These are phyloP conservation scores for Lanius collurio DNA, from an alignment of 2,113 vertebrate genomes.

Conservation along the genomic window DNA sequence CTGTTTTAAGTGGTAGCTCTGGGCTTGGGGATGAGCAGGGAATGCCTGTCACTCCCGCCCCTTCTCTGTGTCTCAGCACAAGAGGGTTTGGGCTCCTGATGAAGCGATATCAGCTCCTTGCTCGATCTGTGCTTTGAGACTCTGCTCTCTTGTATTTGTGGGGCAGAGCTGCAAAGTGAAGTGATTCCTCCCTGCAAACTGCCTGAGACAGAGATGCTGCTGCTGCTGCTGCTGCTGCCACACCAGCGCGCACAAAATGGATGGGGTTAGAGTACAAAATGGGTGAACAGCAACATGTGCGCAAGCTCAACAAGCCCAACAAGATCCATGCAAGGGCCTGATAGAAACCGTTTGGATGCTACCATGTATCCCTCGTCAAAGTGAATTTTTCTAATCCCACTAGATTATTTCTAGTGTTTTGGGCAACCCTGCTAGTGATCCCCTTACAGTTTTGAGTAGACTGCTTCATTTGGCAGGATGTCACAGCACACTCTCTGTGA, in stretches of 20 bases:
- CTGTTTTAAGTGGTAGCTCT: conserved; percentile 61
- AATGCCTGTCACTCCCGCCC: neutral
- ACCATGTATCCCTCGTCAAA: neutral
- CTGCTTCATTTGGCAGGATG: neutral
- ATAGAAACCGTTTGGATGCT: neutral
- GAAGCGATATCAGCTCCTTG: neutral
- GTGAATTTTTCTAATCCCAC: neutral
- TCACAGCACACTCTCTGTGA: neutral
- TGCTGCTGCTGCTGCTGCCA: neutral
- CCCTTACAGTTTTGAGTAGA: neutral
- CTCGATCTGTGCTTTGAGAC: neutral
- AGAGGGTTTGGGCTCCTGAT: neutral
- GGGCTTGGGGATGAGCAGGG: neutral
- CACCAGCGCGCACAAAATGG: neutral
- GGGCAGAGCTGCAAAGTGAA: neutral
- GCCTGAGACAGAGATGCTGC: neutral
- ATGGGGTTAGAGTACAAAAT: neutral
- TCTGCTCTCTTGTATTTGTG: neutral
- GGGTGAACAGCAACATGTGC: neutral
- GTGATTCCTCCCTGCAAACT: neutral
- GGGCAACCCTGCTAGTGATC: neutral
- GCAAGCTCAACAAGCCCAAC: rapidly evolving
- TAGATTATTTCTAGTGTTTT: neutral
- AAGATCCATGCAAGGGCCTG: neutral
- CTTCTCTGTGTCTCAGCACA: neutral